Evolutionary conservation across 2,797 vertebrate species (phyloP).

Genomic region (Enteromius argenteus): DNA sequence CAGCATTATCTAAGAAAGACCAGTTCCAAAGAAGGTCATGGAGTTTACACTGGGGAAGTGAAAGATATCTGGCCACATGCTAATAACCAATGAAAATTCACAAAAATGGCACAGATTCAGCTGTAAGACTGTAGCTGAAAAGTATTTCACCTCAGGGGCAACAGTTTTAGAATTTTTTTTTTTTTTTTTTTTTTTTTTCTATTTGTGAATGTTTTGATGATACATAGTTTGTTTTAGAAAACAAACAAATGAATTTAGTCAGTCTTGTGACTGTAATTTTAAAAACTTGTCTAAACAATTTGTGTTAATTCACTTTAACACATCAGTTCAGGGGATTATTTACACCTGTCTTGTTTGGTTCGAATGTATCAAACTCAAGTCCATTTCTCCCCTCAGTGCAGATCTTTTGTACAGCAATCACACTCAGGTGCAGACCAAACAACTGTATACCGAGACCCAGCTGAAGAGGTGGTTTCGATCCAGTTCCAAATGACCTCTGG

Average conservation of each 20-base stretch:
- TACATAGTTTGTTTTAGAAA: background rate
- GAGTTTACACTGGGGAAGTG: slow-evolving; percentile 60
- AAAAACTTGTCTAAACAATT: background rate
- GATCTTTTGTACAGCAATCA: no score
- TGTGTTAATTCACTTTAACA: background rate
- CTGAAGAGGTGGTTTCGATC: no score
- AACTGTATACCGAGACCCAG: no score
- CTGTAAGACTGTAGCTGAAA: background rate
- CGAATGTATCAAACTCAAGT: no score
- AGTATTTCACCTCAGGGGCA: background rate
- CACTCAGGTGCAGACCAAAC: no score
- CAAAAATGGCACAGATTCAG: background rate
- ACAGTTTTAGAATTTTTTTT: background rate
- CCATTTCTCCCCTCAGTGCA: no score
- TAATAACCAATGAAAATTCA: slow-evolving; percentile 6
- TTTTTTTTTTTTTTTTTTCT: background rate
- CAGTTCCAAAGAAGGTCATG: slow-evolving; percentile 45
- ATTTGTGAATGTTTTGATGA: background rate
- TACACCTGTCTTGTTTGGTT: no score
- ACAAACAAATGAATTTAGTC: background rate
- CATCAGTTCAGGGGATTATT: background rate
- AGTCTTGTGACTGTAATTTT: background rate
- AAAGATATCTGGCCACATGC: slow-evolving; percentile 44
- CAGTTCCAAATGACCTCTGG: no score
- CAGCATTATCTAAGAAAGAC: slow-evolving; percentile 20